Evolutionary conservation across 2,113 vertebrate genomes (phyloP), one percentile per base, ranked within the genome.

Genomic region (Xenus cinereus): DNA sequence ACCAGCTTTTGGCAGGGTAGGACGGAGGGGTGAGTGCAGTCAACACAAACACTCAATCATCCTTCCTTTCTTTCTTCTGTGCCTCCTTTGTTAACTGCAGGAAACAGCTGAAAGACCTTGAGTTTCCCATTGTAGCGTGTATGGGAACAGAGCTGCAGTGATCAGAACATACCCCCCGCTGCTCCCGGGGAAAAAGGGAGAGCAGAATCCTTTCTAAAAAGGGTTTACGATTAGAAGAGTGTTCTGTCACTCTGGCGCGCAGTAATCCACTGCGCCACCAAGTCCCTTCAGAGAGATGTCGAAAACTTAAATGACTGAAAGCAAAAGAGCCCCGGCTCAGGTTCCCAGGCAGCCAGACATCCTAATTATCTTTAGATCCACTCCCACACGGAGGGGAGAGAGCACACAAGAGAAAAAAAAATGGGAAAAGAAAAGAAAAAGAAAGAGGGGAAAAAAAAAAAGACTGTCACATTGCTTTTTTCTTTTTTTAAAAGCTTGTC

Each of bases 381-480:
- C 97, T 96, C 97, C 95, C 95, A 97, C 93, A 96, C 97, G 95
- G 97, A 98, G 98, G 97, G 97, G 96, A 97, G 98, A 96, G 95
- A 97, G 97, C 95, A 62, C 93, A 96, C 96, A 95, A 79, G 97
- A 97, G 95, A 95, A 24, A 39, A 39, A 33, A 24, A 22, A 17
- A 21, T 43, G 11, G 4, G 9, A 41, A 74, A 80, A 67, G 11
- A 81, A 86, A 92, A 77, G 8, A 59, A 80, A 91, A 73, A 94
- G 46, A 53, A 89, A 79, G 66, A 14, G 93, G 27, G 8, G 88
- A 11, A 19, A 46, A 46, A 91, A 90, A 96, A 98, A 97, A 98
- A 97, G 97, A 98, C 98, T 98, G 98, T 98, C 98, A 98, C 98
- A 95, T 97, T 97, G 98, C 98, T 98, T 98, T 98, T 98, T 98